These are phyloP conservation scores for Betta splendens DNA, from an alignment of 2,797 vertebrate genomes.

Conservation along the genomic window DNA sequence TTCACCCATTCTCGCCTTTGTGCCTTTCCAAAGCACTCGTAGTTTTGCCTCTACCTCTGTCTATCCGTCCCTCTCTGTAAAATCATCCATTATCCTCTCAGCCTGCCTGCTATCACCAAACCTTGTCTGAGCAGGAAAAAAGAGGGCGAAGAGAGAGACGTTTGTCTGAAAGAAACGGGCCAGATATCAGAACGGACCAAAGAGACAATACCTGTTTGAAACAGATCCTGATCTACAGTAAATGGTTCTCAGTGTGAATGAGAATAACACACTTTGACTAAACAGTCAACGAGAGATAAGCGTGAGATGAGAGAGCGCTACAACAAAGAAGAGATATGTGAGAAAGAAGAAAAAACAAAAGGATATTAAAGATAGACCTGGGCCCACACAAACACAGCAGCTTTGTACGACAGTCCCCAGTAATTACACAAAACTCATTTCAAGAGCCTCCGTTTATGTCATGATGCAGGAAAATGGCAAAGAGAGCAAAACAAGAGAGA, in stretches of 20 bases:
- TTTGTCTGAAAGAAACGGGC: constrained; percentile 25
- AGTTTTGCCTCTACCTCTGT: constrained; percentile 3
- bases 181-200: constrained; percentile 22
- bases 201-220: constrained; percentile 35
- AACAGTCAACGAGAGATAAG: constrained; percentile 32
- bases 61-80: constrained; percentile 8
- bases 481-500: not conserved
- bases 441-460: constrained; percentile 39
- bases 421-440: constrained; percentile 57
- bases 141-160: not conserved
- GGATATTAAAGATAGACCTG: not conserved
- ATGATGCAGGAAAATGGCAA: constrained; percentile 25
- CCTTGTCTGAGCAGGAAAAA: constrained; percentile 10
- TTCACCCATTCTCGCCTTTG: not conserved
- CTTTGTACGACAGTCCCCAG: constrained; percentile 29
- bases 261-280: constrained; percentile 28
- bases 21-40: constrained; percentile 24
- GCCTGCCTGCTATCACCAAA: constrained; percentile 23
- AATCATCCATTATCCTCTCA: constrained; percentile 14
- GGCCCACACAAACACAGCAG: constrained; percentile 5
- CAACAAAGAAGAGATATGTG: not conserved
- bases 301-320: not conserved
- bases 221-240: constrained; percentile 28
- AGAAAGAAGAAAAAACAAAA: not conserved
- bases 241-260: constrained; percentile 17